These are phyloP conservation scores for Candidula unifasciata DNA, from an alignment of 2,888 invertebrate genomes.

Conservation along the genomic window DNA sequence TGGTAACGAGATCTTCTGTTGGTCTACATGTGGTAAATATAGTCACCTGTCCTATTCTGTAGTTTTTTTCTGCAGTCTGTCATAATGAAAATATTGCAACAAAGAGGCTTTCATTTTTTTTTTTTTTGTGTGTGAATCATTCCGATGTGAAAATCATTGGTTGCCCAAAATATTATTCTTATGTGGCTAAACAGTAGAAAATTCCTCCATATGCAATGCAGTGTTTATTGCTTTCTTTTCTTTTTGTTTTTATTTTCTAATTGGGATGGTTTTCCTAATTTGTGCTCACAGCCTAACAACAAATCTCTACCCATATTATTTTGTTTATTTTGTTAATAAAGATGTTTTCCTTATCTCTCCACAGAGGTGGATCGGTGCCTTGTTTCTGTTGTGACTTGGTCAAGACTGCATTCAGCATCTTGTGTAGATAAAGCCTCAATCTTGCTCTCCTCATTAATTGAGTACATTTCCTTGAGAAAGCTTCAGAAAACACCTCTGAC, in stretches of 20 bases:
- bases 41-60: no score
- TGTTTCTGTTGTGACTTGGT: conserved; percentile 66
- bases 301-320: neutral
- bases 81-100: no score
- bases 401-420: conserved; percentile 32
- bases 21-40: no score
- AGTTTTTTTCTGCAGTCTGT: no score
- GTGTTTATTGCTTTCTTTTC: neutral
- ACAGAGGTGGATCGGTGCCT: conserved; percentile 70
- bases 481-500: conserved; percentile 66
- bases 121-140: no score
- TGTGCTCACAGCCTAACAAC: neutral
- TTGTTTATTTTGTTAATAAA: neutral
- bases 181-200: no score
- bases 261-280: neutral
- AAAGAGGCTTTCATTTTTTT: no score
- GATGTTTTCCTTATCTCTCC: neutral
- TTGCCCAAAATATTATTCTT: no score
- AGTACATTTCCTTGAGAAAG: conserved; percentile 65
- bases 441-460: conserved; percentile 62
- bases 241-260: neutral
- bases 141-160: no score
- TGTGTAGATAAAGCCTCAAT: conserved; percentile 58
- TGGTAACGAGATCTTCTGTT: no score
- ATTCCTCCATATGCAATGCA: neutral